Evolutionary conservation across 2,797 vertebrate genomes (phyloP).

Genomic region (Rhinoraja longicauda): DNA sequence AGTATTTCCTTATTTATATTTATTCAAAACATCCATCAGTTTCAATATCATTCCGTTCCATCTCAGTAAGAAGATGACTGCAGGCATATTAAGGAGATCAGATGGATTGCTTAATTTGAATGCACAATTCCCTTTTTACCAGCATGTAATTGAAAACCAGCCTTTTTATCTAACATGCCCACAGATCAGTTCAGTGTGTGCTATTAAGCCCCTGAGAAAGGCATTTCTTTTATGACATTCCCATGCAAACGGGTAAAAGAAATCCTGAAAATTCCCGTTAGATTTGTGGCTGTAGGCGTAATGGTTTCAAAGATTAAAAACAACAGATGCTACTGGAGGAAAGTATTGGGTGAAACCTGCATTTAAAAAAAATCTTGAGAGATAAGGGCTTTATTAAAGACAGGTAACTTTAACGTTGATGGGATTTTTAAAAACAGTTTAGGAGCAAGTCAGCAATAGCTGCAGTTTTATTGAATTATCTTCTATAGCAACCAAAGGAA

Average conservation of each 20-base stretch:
- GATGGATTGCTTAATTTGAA: constrained; percentile 39
- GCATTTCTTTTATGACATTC: neutral
- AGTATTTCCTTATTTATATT: constrained; percentile 14
- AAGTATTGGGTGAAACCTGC: neutral
- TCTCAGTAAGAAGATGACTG: constrained; percentile 19
- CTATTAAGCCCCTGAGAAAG: constrained; percentile 16
- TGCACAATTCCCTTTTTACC: constrained; percentile 34
- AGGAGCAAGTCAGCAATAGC: neutral
- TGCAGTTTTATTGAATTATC: constrained; percentile 3
- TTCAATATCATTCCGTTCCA: neutral
- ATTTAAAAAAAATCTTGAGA: neutral
- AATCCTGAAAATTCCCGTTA: constrained; percentile 1
- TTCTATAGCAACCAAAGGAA: neutral
- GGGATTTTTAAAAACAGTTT: constrained; percentile 12
- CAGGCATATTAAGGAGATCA: constrained; percentile 24
- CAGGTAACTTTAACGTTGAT: constrained; percentile 17
- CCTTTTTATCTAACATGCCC: constrained; percentile 29
- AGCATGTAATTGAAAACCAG: constrained; percentile 32
- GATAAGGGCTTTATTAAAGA: neutral
- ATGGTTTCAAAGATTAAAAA: neutral
- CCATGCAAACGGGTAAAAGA: neutral
- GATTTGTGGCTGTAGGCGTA: constrained; percentile 4
- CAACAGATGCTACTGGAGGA: constrained; percentile 32
- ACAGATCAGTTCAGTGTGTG: neutral
- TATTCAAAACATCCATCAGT: constrained; percentile 32